Base-by-base conservation (phyloP, 2,888 invertebrate species). In the Agriopis aurantiaria region DNA sequence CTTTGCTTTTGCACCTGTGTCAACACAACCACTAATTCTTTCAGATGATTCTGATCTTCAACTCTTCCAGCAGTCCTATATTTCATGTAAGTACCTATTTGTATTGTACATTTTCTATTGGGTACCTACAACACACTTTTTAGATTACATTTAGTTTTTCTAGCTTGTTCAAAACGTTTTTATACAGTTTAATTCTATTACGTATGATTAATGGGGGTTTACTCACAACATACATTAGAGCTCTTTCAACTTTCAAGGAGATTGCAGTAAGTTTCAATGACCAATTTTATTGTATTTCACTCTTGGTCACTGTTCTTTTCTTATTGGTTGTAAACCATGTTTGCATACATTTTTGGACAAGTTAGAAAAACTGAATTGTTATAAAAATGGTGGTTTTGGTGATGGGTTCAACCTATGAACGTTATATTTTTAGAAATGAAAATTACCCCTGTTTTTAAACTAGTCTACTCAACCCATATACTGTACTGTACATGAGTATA, bases 41-140 rank as follows among this genome's bases (percentile, higher is more conserved):
- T 88, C 92, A 93, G 92, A 93, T 91, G 91, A 91, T 78, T 89
- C 90, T 83, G 91, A 88, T 82, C 82, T 90, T 75, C 88, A 88
- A 77, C 88, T 87, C 83, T 87, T 87, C 77, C 83, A 85, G 85
- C 91, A 86, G 85, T 87, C 88, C 57, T 86, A 82, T 76, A 88
- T 86, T 76, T 85, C 85, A 86, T 87, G 92, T 93, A 86, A 92
- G 92, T 92, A 62, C 52, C 51, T 62, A 91, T 76, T 58, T 74
- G 72, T 64, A 72, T 73, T 73, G 73, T 72, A 57, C 55, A 65
- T 72, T 63, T 72, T 75, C 48, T 64, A 56, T 67, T 74, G 60
- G 60, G 60, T 60, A 46, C 23, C n/a, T 57, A 57, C 14, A 46
- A 12, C 12, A 10, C 10, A 43, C 43, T 46, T 53, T 46, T 40